Evolutionary conservation across 2,888 invertebrate genomes (phyloP), one percentile per base, ranked within the genome.

Genomic region (Mamestra brassicae): DNA sequence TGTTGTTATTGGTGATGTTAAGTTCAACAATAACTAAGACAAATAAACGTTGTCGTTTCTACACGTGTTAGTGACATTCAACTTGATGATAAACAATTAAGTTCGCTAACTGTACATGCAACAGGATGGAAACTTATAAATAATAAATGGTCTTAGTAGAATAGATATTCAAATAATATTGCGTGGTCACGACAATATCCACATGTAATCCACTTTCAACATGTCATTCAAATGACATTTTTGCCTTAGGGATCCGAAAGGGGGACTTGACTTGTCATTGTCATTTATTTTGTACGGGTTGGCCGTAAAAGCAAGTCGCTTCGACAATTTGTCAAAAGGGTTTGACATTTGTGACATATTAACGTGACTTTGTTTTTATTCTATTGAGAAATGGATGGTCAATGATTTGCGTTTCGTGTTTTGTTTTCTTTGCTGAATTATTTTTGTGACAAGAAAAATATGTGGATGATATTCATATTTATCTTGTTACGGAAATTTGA

Each of bases 271-370:
- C 60, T 65, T 54, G 71, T 71, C 67, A 58, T 5, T 74, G 66
- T 58, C 52, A 47, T 38, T 26, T 62, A 68, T 70, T 57, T 52
- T 13, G 26, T 61, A 52, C 55, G 76, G 57, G 36, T 62, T 80
- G 17, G 15, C 34, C 54, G 6, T 58, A 58, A 69, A 76, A 42
- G 58, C 36, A 47, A 67, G 58, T 13, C 65, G 50, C n/a, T 71
- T 58, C 26, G 61, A 69, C 57, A 62, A 69, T 81, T 76, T 80
- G n/a, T 72, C 71, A 72, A 58, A 42, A 76, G 13, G 54, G 58
- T 58, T 65, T 76, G 76, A 76, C 76, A 72, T 45, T 17, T 68
- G 26, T 80, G 61, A 58, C 55, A 36, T 69, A 71, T 54, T 57
- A 61, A 26, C n/a, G 57, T 81, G 68, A 72, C 62, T 55, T 65